Base-by-base conservation (phyloP, 2,797 vertebrate species). In the Luscinia luscinia region DNA sequence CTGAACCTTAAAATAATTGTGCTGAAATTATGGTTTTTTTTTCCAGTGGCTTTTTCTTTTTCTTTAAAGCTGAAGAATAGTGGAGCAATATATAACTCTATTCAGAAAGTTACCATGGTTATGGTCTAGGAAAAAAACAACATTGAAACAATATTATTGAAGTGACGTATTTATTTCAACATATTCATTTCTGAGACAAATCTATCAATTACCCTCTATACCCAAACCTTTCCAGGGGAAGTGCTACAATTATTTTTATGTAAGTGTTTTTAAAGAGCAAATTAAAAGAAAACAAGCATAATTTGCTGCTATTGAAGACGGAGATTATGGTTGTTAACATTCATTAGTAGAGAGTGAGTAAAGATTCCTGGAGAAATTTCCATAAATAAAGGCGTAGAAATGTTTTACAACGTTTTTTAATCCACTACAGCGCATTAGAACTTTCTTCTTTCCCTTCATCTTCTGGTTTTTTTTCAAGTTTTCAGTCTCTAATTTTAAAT, bases 211-310 rank as follows among this genome's bases (percentile, higher is more conserved):
- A 95, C 34, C 38, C 20, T 58, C 57, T 57, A 40, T 24, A 48
- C 3, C 13, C 61, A 69, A 91, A 89, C 19, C 52, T 82, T 62
- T 83, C 36, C 62, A 48, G 43, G 49, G 45, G 51, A 26, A 78
- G 9, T 43, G 36, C 73, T 80, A 11, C 49, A 81, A 69, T 83
- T 93, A 51, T 75, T 87, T 95, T 70, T 70, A 26, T 62, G 8
- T 36, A 74, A 93, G 40, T 84, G 38, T 88, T 58, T 91, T 90
- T 63, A 76, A 93, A 70, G 52, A 72, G 69, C 24, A 93, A 90
- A 75, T 73, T 80, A 51, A 81, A 95, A 75, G 26, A 76, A 95
- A 95, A 84, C 15, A 12, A 74, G 15, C 0, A 0, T 83, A 73
- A 83, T 75, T 92, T 72, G 3, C 84, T 91, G 58, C 55, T 23